Evolutionary conservation across 2,113 vertebrate genomes (phyloP).

Genomic region (Cichladusa arquata): DNA sequence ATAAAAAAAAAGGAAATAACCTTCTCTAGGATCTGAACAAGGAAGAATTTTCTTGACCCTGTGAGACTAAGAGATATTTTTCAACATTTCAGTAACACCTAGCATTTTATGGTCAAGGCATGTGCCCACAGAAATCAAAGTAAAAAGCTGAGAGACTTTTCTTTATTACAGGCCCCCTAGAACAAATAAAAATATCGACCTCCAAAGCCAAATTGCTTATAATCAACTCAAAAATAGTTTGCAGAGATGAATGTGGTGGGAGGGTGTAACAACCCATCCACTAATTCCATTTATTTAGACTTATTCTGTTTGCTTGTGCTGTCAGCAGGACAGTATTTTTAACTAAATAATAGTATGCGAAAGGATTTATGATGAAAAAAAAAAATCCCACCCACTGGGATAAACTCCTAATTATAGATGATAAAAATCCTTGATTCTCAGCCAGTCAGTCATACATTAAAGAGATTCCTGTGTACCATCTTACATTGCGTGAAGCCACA

Average conservation of each 20-base stretch:
- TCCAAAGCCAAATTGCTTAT: neutral
- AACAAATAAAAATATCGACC: neutral
- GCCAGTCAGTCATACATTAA: neutral
- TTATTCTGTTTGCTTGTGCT: neutral
- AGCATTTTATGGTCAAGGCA: neutral
- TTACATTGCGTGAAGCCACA: neutral
- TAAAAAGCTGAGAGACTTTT: neutral
- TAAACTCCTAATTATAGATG: neutral
- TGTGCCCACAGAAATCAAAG: neutral
- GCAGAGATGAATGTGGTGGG: neutral
- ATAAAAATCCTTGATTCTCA: slow-evolving; percentile 8
- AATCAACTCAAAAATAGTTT: neutral
- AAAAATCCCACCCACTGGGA: neutral
- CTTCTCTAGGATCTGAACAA: neutral
- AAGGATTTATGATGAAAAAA: neutral
- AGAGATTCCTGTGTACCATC: neutral
- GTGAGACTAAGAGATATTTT: neutral
- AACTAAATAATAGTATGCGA: neutral
- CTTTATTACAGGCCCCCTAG: neutral
- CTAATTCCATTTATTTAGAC: neutral
- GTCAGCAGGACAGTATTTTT: neutral
- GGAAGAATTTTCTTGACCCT: neutral
- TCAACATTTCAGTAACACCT: neutral
- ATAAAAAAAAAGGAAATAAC: neutral
- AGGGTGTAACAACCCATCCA: neutral